Percentiles rank a stretch among this genome's conserved stretches.
phyloP scores from a whole-genome alignment of 2,113 vertebrate species.

The Speoplatyrhinus poulsoni region DNA sequence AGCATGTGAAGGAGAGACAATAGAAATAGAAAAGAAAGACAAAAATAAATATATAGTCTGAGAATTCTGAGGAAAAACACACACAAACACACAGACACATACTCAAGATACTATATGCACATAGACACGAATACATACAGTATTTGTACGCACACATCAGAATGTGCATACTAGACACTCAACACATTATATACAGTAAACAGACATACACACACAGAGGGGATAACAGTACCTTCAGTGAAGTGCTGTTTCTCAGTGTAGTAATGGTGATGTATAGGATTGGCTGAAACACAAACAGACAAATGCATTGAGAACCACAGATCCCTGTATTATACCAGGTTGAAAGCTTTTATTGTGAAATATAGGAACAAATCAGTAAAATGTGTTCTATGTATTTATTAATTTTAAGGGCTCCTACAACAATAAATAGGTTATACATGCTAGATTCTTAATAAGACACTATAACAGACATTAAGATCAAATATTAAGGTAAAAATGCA shows the following conservation, averaged over 20 bases:
- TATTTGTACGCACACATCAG: no score
- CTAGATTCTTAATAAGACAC: no score
- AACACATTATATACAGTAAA: neutral
- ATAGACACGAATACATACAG: neutral
- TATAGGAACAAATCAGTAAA: no score
- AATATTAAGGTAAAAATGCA: no score
- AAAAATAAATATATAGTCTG: neutral
- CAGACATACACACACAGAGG: neutral
- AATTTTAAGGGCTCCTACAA: no score
- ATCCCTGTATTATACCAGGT: no score
- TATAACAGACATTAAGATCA: no score
- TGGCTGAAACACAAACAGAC: constrained; percentile 56
- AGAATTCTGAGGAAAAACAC: neutral
- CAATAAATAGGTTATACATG: no score
- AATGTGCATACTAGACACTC: neutral
- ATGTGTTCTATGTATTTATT: no score
- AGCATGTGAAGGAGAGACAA: neutral
- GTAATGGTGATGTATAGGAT: constrained; percentile 76
- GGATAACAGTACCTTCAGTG: constrained; percentile 78
- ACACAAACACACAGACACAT: neutral
- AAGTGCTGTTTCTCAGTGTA: constrained; percentile 86
- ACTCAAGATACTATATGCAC: neutral
- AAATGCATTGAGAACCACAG: constrained; percentile 2
- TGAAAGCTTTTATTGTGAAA: no score
- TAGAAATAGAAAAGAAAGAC: neutral